Conservation (phyloP, 2,888 invertebrate genomes). For the Ophioninae sp. region DNA sequence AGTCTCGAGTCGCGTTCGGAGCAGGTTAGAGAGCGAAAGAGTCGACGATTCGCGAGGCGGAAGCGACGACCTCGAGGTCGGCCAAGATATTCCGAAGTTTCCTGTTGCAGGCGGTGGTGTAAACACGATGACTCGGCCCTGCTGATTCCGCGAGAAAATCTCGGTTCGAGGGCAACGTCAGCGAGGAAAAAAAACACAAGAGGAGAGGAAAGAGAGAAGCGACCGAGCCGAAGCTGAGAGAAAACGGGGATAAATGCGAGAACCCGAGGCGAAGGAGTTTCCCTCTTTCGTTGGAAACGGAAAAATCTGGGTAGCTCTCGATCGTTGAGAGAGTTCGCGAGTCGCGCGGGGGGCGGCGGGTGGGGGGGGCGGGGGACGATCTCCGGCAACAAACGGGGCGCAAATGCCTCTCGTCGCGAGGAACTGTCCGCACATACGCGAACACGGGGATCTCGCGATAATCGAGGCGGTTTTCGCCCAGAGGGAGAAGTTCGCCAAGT, state of each 20-base stretch:
- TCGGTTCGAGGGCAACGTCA: constrained; percentile 2
- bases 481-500: constrained; percentile 80
- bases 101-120: too few species aligned
- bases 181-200: background rate
- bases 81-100: background rate
- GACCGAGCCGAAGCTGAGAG: background rate
- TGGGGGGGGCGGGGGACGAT: background rate
- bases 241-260: constrained; percentile 43
- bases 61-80: background rate
- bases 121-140: constrained; percentile 59
- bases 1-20: constrained; percentile 50
- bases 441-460: constrained; percentile 74
- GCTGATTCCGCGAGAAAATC: constrained; percentile 21
- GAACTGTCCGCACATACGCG: constrained; percentile 77
- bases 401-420: constrained; percentile 77
- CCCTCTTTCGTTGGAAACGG: background rate
- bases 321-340: background rate
- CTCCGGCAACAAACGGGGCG: constrained; percentile 19
- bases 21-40: constrained; percentile 65
- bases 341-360: constrained; percentile 8
- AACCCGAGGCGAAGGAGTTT: constrained; percentile 3
- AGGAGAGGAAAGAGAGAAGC: background rate
- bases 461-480: constrained; percentile 74
- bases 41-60: constrained; percentile 25
- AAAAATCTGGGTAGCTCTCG: background rate